phyloP scores from a whole-genome alignment of 2,113 vertebrate genomes.

The Delphinus delphis region DNA sequence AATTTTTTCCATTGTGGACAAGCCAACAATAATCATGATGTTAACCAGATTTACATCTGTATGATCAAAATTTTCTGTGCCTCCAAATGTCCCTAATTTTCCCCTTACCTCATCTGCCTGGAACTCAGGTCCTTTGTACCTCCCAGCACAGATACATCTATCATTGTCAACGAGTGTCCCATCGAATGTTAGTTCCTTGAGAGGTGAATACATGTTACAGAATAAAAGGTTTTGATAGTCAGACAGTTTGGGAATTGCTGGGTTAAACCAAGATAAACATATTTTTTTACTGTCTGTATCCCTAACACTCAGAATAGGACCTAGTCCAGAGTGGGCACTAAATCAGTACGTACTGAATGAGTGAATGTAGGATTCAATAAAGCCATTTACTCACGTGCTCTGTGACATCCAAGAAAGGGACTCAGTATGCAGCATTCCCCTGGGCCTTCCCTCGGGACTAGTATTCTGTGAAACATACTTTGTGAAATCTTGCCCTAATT shows the following conservation, averaged over 20 bases:
- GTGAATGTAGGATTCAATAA: neutral
- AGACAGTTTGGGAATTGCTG: neutral
- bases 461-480: neutral
- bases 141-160: neutral
- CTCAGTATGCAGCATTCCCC: neutral
- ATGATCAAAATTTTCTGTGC: neutral
- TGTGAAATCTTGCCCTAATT: neutral
- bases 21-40: neutral
- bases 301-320: neutral
- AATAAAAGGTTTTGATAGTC: conserved; percentile 2
- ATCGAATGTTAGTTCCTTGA: neutral
- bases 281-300: neutral
- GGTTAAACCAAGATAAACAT: neutral
- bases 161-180: neutral
- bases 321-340: neutral
- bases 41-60: neutral
- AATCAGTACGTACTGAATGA: neutral
- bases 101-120: neutral
- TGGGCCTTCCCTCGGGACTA: neutral
- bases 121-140: neutral
- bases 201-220: neutral
- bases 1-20: neutral
- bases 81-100: neutral
- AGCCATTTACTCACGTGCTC: neutral
- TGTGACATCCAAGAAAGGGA: neutral